These are phyloP conservation scores for Anastatus disparis DNA, from an alignment of 1,140 invertebrate genomes.

Conservation along the genomic window DNA sequence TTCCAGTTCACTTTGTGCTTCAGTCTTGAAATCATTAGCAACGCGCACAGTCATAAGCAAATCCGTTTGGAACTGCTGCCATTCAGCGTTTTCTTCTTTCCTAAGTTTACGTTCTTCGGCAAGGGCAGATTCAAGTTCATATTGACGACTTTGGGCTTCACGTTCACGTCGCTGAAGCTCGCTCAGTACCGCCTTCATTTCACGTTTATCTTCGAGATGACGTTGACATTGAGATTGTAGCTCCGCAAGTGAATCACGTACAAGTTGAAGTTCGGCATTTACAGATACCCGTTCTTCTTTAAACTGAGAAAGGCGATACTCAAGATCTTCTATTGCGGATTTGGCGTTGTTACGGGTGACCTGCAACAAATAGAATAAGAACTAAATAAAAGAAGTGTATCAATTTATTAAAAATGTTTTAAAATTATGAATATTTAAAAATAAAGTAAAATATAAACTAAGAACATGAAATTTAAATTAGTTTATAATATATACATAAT, in stretches of 20 bases:
- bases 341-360: constrained; percentile 84
- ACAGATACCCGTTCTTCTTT: constrained; percentile 78
- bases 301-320: constrained; percentile 79
- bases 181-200: constrained; percentile 73
- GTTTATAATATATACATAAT: too few relatives aligned
- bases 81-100: constrained; percentile 79
- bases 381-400: not conserved
- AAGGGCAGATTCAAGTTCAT: constrained; percentile 70
- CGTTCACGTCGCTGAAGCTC: constrained; percentile 76
- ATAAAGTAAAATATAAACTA: too few relatives aligned
- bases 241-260: constrained; percentile 80
- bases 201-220: constrained; percentile 81
- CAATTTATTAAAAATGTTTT: not conserved
- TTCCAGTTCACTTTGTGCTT: constrained; percentile 85
- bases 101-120: constrained; percentile 71
- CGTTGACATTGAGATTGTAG: constrained; percentile 78
- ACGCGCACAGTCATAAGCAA: constrained; percentile 92
- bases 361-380: too few relatives aligned
- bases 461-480: too few relatives aligned
- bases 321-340: constrained; percentile 80
- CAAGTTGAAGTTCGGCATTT: constrained; percentile 75
- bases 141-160: constrained; percentile 68
- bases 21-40: constrained; percentile 93
- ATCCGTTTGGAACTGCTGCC: constrained; percentile 94
- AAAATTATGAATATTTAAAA: not conserved